phyloP scores from a whole-genome alignment of 2,888 invertebrate genomes.

The Scaptomyza flava region DNA sequence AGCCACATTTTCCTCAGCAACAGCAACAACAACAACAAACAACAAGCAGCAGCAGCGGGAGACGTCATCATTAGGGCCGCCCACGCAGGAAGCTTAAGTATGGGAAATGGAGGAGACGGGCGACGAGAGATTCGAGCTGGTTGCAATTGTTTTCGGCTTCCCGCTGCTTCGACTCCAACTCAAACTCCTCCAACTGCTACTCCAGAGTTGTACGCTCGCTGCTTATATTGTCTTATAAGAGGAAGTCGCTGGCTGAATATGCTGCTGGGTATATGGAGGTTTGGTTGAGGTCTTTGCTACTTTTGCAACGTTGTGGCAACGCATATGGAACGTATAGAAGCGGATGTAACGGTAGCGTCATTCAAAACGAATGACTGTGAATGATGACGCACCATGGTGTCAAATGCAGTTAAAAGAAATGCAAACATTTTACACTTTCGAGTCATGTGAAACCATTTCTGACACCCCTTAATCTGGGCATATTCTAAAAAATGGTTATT shows the following conservation, averaged over 20 bases:
- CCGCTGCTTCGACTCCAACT: conserved; percentile 42
- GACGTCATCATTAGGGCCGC: conserved; percentile 75
- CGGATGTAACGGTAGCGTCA: conserved; percentile 51
- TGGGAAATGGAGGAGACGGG: not conserved
- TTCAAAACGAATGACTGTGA: conserved; percentile 32
- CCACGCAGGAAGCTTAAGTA: conserved; percentile 50
- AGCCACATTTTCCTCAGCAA: conserved; percentile 66
- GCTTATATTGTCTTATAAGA: conserved; percentile 73
- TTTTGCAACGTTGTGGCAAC: conserved; percentile 29
- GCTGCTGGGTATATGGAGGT: conserved; percentile 16
- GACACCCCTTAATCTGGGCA: not conserved
- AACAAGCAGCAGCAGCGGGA: conserved; percentile 48
- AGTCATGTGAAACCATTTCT: conserved; percentile 15
- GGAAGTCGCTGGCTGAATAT: conserved; percentile 39
- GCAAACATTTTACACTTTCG: not conserved
- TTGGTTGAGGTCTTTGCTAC: conserved; percentile 33
- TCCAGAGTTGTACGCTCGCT: conserved; percentile 43
- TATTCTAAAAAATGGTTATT: not conserved
- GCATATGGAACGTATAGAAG: conserved; percentile 41
- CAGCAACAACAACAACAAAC: conserved; percentile 17
- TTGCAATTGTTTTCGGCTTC: conserved; percentile 47
- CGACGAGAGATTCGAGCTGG: conserved; percentile 21
- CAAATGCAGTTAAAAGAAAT: conserved; percentile 11
- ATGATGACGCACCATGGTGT: conserved; percentile 37
- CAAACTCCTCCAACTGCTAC: conserved; percentile 53